phyloP scores from a whole-genome alignment of 2,113 vertebrate species.

The Callospermophilus lateralis region DNA sequence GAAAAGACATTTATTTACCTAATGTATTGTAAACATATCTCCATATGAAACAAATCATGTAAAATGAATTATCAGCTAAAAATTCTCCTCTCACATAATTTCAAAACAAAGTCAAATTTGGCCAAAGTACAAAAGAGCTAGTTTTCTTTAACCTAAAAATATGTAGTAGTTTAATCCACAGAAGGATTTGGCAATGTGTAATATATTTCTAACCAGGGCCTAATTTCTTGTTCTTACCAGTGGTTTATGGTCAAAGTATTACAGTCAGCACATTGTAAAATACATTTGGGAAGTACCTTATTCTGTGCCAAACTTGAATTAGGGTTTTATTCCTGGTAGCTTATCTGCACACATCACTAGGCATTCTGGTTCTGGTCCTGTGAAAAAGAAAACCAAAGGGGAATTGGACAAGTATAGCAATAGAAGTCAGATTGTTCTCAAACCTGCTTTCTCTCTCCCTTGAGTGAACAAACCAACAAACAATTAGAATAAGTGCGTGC shows the following conservation, averaged over 20 bases:
- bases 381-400: slow-evolving; percentile 60
- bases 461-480: slow-evolving; percentile 40
- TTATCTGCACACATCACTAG: slow-evolving; percentile 65
- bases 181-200: slow-evolving; percentile 73
- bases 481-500: background rate
- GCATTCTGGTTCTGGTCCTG: slow-evolving; percentile 12
- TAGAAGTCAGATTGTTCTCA: slow-evolving; percentile 67
- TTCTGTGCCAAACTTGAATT: slow-evolving; percentile 54
- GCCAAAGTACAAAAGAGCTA: slow-evolving; percentile 51
- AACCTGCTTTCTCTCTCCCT: slow-evolving; percentile 39
- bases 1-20: slow-evolving; percentile 40
- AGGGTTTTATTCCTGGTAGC: slow-evolving; percentile 66
- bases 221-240: slow-evolving; percentile 80
- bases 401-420: slow-evolving; percentile 53
- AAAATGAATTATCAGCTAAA: slow-evolving; percentile 70
- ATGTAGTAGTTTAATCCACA: slow-evolving; percentile 67
- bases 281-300: slow-evolving; percentile 38
- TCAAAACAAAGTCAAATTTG: slow-evolving; percentile 66
- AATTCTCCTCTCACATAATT: slow-evolving; percentile 62
- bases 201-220: slow-evolving; percentile 75
- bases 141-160: slow-evolving; percentile 72
- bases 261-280: slow-evolving; percentile 83
- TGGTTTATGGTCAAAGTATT: slow-evolving; percentile 80
- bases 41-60: slow-evolving; percentile 67
- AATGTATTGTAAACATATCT: slow-evolving; percentile 54